Evolutionary conservation across 2,113 vertebrate genomes (phyloP), one percentile per base, ranked within the genome.

Genomic region (Cololabis saira): DNA sequence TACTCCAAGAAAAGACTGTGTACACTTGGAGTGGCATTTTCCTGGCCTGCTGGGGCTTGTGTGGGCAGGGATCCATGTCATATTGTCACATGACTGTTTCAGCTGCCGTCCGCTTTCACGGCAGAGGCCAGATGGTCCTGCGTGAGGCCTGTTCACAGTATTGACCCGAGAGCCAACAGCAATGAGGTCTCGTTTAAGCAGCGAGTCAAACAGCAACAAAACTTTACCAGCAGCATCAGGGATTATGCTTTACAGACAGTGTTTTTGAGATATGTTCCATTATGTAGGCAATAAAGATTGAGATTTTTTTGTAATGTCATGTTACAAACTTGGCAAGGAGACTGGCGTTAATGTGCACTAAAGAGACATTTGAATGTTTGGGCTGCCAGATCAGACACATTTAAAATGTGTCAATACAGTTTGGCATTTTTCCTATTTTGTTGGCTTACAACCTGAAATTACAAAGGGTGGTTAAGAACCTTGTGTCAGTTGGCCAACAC

Each of bases 1-100:
- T 86, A 56, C 84, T 67, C 68, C 83, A 81, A 83, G 66, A 90
- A 90, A 82, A 86, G 69, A 71, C 48, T 51, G 30, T 58, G 33
- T 37, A 81, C 81, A 88, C 67, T 67, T 61, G 18, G 27, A 80
- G 66, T 1, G 3, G 33, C 49, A 56, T 76, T 86, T 86, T 87
- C 54, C 66, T 67, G 77, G 77, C 79, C 74, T 43, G 27, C 24
- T 37, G 15, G 24, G 3, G 40, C 71, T 24, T 57, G 79, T 1
- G 63, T 76, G 73, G 87, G 81, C 61, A 45, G 66, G 62, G 57
- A 64, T 68, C 74, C 72, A 78, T 82, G 27, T 88, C 74, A 70
- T 69, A 67, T 80, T 81, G 66, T 85, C 65, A 60, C 65, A 69
- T 54, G 59, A 62, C 45, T 61, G 57, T 69, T 77, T 73, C 42